Base-by-base conservation (phyloP, 2,888 invertebrate species). In the Hydriomena furcata region DNA sequence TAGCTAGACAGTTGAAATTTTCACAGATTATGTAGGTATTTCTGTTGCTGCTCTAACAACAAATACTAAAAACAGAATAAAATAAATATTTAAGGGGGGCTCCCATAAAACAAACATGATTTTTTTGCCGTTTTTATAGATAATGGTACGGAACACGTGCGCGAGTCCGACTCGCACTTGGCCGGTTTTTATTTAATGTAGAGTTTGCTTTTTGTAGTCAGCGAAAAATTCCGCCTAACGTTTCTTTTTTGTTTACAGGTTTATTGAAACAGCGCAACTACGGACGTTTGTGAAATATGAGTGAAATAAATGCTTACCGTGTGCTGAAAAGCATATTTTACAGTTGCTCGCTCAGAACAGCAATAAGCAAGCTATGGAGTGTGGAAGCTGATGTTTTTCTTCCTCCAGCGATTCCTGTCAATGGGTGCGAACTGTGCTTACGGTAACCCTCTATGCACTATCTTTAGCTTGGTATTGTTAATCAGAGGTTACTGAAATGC, bases 181-280 rank as follows among this genome's bases (percentile, higher is more conserved):
- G n/a, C n/a, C n/a, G n/a, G n/a, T n/a, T n/a, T n/a, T n/a, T n/a
- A n/a, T n/a, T n/a, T n/a, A n/a, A n/a, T n/a, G n/a, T n/a, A n/a
- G n/a, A n/a, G n/a, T n/a, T n/a, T n/a, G n/a, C n/a, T n/a, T n/a
- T n/a, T n/a, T n/a, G n/a, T n/a, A n/a, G n/a, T n/a, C n/a, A n/a
- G n/a, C n/a, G n/a, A n/a, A 7, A 24, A 13, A 25, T 13, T 11
- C n/a, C 25, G 17, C 25, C 6, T 40, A 28, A 34, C 17, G 17
- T 17, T 30, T 35, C 27, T 52, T 55, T 50, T 45, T n/a, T 10
- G 37, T 35, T 61, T 61, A 40, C 59, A 59, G 60, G 60, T 37
- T 31, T 63, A 63, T 80, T 79, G 82, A 73, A 63, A 55, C 38
- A 38, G 20, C 21, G 41, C 28, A 31, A 34, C 11, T 30, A 13